Evolutionary conservation across 2,888 invertebrate genomes (phyloP).

Genomic region (Philereme transversata): DNA sequence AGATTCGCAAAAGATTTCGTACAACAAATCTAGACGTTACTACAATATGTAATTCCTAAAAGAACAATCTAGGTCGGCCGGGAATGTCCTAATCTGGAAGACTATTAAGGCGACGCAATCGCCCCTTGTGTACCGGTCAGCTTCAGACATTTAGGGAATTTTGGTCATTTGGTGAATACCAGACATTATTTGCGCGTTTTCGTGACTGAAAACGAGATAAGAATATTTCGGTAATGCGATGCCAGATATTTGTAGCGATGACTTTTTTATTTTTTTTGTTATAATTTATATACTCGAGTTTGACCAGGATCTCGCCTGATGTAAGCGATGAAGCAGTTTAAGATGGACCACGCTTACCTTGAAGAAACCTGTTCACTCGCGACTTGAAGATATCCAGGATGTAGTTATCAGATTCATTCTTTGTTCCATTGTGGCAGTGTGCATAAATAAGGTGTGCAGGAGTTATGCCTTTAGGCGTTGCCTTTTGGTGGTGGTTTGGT

Average conservation of each 20-base stretch:
- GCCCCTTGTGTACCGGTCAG: conserved; percentile 5
- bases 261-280: neutral
- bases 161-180: conserved; percentile 1
- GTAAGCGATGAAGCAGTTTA: no score
- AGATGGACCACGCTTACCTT: no score
- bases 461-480: no score
- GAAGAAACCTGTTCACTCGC: no score
- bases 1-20: no score
- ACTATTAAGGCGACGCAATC: conserved; percentile 8
- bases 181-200: conserved; percentile 7
- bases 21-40: neutral
- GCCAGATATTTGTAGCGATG: neutral
- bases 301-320: no score
- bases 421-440: no score
- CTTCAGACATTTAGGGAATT: conserved; percentile 5
- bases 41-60: conserved; percentile 6
- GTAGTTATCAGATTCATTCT: no score
- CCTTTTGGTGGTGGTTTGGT: no score
- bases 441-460: no score
- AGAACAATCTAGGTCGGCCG: conserved; percentile 10
- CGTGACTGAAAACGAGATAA: neutral
- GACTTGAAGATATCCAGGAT: no score
- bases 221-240: conserved; percentile 3
- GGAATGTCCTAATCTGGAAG: conserved; percentile 7
- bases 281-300: no score